These are phyloP conservation scores for Excalfactoria chinensis DNA, from an alignment of 2,113 vertebrate genomes.

Conservation along the genomic window DNA sequence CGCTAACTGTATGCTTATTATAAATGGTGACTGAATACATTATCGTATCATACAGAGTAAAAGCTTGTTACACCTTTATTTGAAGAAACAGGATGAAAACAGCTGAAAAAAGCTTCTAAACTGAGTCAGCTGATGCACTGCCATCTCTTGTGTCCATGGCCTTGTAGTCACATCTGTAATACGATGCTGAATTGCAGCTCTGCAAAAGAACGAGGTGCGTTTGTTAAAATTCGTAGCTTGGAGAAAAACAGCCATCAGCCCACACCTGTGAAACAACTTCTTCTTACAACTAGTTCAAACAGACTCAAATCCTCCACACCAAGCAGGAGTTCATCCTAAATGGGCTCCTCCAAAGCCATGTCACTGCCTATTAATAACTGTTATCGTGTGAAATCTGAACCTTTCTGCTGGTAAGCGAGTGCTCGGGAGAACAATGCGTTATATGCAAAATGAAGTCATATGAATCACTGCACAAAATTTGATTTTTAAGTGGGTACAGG, in stretches of 20 bases:
- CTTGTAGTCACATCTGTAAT: background rate
- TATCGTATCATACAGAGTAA: background rate
- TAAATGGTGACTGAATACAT: background rate
- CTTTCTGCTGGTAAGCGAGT: slow-evolving; percentile 34
- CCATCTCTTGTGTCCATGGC: background rate
- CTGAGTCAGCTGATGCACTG: background rate
- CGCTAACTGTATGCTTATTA: background rate
- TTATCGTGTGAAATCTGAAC: slow-evolving; percentile 48
- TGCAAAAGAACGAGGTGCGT: background rate
- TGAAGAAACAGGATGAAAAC: accelerated
- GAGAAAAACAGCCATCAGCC: background rate
- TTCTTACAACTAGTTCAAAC: background rate
- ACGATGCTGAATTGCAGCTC: background rate
- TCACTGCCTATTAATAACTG: slow-evolving; percentile 44
- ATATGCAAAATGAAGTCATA: slow-evolving; percentile 47
- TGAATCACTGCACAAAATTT: slow-evolving; percentile 53
- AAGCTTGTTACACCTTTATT: background rate
- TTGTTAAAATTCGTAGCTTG: background rate
- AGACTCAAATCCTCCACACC: background rate
- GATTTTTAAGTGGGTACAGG: slow-evolving; percentile 58
- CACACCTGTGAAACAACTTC: background rate
- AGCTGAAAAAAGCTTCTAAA: background rate
- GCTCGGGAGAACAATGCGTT: slow-evolving; percentile 53
- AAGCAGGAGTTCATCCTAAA: slow-evolving; percentile 7
- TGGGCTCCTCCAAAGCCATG: slow-evolving; percentile 31